Evolutionary conservation across 2,888 invertebrate species (phyloP), one percentile per base, ranked within the genome.

Genomic region (Ommatoiulus sabulosus): DNA sequence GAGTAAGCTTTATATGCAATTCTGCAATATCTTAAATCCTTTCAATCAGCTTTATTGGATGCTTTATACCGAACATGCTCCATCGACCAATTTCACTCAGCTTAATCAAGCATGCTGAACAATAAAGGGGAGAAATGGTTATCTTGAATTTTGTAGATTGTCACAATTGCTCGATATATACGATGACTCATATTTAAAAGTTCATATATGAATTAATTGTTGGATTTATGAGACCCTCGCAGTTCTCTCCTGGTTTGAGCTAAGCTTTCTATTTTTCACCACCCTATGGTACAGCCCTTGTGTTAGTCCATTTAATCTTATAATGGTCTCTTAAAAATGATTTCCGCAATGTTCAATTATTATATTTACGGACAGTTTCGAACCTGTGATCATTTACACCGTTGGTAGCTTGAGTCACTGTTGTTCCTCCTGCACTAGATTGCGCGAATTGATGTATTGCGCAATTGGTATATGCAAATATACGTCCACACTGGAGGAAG

Each of bases 101-200:
- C n/a, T 63, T 63, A n/a, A 63, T 20, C 63, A 63, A 5, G 63
- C 63, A n/a, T 63, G 20, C 63, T n/a, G 63, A n/a, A 20, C 63
- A n/a, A n/a, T 63, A 63, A 63, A 63, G 20, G 63, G 20, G 63
- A 63, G 63, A 63, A 63, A 63, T 20, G 2, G n/a, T n/a, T n/a
- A 63, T 63, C 63, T 63, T 63, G 17, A 63, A 63, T 63, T 63
- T 63, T 63, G 20, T 63, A 7, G 20, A 63, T 63, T 63, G 63
- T n/a, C 3, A 5, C 63, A 0, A 63, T n/a, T 17, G 63, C 63
- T n/a, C 3, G 63, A 2, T n/a, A 63, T 63, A 3, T 6, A n/a
- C n/a, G 15, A 52, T 63, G 63, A 63, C 20, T 63, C 63, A 63
- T 63, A 63, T 63, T 63, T 63, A 63, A 63, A 63, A 63, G n/a